Conservation (phyloP, 2,113 vertebrate genomes). For the Orientallactaga bullata region DNA sequence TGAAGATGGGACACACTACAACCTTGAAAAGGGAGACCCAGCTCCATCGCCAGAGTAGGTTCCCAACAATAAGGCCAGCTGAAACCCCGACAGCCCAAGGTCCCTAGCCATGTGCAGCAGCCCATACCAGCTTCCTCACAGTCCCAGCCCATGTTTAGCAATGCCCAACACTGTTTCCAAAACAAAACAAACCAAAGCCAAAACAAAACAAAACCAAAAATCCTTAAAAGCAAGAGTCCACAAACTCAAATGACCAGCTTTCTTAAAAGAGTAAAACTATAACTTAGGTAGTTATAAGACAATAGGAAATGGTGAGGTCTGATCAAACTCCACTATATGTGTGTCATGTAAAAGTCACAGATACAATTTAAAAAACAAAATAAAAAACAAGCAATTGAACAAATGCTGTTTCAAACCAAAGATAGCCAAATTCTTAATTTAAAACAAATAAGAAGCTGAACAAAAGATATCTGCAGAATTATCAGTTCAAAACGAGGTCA, state of each 20-base stretch:
- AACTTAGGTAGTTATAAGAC: not conserved
- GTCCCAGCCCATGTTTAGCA: too few species aligned
- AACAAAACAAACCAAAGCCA: too few species aligned
- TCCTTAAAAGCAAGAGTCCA: not conserved
- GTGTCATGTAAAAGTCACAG: not conserved
- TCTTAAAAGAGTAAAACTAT: not conserved
- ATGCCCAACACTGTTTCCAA: too few species aligned
- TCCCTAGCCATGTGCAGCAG: too few species aligned
- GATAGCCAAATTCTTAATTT: not conserved
- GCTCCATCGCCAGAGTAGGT: too few species aligned
- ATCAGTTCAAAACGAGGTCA: not conserved
- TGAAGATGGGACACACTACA: too few species aligned
- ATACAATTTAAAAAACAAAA: too few species aligned
- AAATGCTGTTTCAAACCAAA: not conserved
- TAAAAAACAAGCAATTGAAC: too few species aligned
- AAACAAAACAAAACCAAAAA: not conserved
- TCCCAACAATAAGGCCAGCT: too few species aligned
- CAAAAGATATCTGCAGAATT: not conserved
- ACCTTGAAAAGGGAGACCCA: too few species aligned
- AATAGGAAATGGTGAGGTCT: not conserved
- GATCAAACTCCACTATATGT: not conserved
- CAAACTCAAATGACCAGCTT: not conserved
- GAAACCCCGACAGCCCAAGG: too few species aligned
- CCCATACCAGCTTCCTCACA: too few species aligned
- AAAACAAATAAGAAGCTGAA: not conserved